Conservation (phyloP, 2,888 invertebrate species). For the Myathropa florea region DNA sequence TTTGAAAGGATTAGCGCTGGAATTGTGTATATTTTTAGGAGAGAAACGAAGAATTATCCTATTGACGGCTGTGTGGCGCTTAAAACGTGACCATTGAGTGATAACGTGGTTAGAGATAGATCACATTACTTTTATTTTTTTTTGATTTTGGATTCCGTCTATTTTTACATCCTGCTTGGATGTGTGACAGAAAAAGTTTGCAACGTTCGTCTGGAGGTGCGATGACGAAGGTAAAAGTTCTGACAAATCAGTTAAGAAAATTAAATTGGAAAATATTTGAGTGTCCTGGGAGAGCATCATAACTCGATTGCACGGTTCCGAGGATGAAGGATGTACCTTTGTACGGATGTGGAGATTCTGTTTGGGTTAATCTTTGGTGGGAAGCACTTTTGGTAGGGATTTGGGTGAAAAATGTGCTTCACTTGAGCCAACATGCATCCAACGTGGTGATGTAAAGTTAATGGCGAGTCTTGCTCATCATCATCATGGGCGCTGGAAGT, state of each 20-base stretch:
- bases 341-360: background rate
- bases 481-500: too few species aligned
- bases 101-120: background rate
- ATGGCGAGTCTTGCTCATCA: too few species aligned
- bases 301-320: slow-evolving; percentile 26
- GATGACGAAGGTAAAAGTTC: slow-evolving; percentile 38
- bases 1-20: slow-evolving; percentile 45
- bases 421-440: too few species aligned
- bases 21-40: slow-evolving; percentile 34
- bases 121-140: background rate
- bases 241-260: slow-evolving; percentile 60
- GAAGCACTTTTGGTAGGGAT: slow-evolving; percentile 1
- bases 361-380: background rate
- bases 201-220: background rate
- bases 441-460: too few species aligned
- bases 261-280: slow-evolving; percentile 61
- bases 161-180: background rate
- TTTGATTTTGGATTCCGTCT: background rate
- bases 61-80: slow-evolving; percentile 5
- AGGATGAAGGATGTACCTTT: background rate
- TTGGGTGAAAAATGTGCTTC: background rate
- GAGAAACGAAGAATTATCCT: slow-evolving; percentile 14
- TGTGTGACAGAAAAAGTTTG: background rate
- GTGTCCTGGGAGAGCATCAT: slow-evolving; percentile 26
- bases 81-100: slow-evolving; percentile 16